Evolutionary conservation across 2,113 vertebrate species (phyloP), one percentile per base, ranked within the genome.

Genomic region (Oriolus oriolus): DNA sequence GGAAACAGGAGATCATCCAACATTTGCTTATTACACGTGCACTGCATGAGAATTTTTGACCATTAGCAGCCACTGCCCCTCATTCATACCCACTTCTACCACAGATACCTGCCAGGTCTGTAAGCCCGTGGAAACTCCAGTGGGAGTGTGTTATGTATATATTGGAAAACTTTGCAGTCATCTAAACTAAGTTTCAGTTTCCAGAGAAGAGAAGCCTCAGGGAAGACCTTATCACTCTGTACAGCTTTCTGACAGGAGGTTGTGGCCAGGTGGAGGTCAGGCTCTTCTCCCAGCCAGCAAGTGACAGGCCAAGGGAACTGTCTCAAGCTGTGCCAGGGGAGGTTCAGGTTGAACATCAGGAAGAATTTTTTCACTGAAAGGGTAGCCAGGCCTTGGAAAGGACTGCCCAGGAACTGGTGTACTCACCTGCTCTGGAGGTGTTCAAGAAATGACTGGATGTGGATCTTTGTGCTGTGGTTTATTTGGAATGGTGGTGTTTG

Each of bases 11-110:
- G 28, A 28, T 42, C 59, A 59, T 31, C 79, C 59, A 74, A 10
- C 45, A 26, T 9, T 31, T 66, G 17, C 39, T 41, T 39, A 31
- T 13, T 54, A 3, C 23, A 35, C 0, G 0, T 33, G 45, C 9
- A 24, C 23, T 87, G 50, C 33, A 9, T 35, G 31, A 79, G 44
- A 79, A 6, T 2, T 19, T 70, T 52, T 37, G 52, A 26, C 64
- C 33, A 45, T 30, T 27, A 31, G 17, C 20, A 77, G 37, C 31
- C 70, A 30, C 26, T 66, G 16, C 45, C 65, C 53, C 61, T 85
- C 10, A 3, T 60, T 79, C 74, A 28, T 3, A 44, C 20, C 41
- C 53, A n/a, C 1, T 28, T 64, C 61, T 49, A 1, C 21, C 20
- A 24, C 18, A 49, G 50, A 11, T 22, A 15, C 30, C 57, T 87